These are phyloP conservation scores for Sphaeridia pumilis DNA, from an alignment of 2,888 invertebrate species.

Conservation along the genomic window DNA sequence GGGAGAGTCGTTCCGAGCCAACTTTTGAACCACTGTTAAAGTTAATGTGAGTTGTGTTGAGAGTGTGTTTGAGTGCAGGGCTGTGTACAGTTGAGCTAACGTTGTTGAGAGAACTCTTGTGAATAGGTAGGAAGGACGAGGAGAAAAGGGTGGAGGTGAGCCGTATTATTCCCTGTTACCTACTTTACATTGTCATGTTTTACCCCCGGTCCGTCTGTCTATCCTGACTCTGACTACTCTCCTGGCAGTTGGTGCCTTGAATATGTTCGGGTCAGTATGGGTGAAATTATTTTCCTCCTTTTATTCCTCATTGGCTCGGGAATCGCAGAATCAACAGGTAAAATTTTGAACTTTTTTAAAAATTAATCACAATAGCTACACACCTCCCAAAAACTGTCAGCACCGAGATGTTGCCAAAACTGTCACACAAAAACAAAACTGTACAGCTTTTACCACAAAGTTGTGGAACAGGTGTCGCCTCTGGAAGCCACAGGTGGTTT, in stretches of 20 bases:
- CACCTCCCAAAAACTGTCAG: neutral
- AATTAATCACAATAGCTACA: too few species aligned
- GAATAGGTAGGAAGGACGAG: too few species aligned
- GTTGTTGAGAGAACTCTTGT: too few species aligned
- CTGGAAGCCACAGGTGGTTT: too few species aligned
- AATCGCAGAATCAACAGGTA: constrained; percentile 19
- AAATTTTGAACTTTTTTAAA: constrained; percentile 7
- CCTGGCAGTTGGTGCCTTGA: constrained; percentile 17
- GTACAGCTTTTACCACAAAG: too few species aligned
- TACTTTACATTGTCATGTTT: constrained; percentile 18
- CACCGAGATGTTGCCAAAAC: neutral
- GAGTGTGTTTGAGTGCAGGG: neutral
- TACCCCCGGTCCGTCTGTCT: constrained; percentile 14
- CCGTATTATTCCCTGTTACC: constrained; percentile 15
- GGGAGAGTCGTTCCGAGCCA: too few species aligned
- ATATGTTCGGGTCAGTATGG: constrained; percentile 21
- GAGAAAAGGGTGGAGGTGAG: constrained; percentile 16
- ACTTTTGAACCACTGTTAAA: too few species aligned
- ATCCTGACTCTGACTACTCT: constrained; percentile 6
- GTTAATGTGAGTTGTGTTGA: constrained; percentile 4
- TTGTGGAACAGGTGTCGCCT: too few species aligned
- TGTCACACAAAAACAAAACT: too few species aligned
- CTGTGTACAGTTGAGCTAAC: neutral
- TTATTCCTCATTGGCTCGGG: constrained; percentile 18
- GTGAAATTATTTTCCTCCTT: constrained; percentile 18